These are phyloP conservation scores for Nemotelus nigrinus DNA, from an alignment of 2,888 invertebrate genomes.

Conservation along the genomic window DNA sequence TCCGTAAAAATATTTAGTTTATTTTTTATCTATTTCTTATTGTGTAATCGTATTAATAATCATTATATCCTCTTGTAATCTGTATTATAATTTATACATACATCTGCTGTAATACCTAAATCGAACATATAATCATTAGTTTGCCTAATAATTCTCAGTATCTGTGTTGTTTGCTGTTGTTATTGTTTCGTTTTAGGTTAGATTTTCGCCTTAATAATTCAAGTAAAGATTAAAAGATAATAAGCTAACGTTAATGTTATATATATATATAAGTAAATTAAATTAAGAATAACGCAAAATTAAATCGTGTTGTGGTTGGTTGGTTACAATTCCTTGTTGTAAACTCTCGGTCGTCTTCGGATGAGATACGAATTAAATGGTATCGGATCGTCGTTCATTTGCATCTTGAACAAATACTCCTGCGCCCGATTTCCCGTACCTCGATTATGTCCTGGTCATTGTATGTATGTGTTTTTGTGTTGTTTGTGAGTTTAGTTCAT, in stretches of 20 bases:
- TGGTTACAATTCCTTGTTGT: neutral
- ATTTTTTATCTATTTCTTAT: constrained; percentile 39
- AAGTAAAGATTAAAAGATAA: constrained; percentile 13
- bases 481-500: neutral
- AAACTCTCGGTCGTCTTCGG: neutral
- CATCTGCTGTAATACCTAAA: neutral
- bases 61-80: constrained; percentile 18
- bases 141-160: constrained; percentile 12
- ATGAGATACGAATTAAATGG: neutral
- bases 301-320: constrained; percentile 25
- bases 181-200: constrained; percentile 1
- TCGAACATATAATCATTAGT: neutral
- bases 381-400: neutral
- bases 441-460: neutral
- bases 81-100: constrained; percentile 25
- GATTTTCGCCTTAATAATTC: constrained; percentile 31
- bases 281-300: constrained; percentile 15
- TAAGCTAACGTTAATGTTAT: constrained; percentile 3
- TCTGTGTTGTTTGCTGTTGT: neutral
- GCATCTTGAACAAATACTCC: constrained; percentile 1
- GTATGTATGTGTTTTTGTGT: constrained; percentile 3
- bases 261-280: neutral
- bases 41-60: constrained; percentile 17
- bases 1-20: constrained; percentile 49
- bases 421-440: neutral